These are phyloP conservation scores for Eupithecia dodoneata DNA, from an alignment of 2,888 invertebrate species.

Conservation along the genomic window DNA sequence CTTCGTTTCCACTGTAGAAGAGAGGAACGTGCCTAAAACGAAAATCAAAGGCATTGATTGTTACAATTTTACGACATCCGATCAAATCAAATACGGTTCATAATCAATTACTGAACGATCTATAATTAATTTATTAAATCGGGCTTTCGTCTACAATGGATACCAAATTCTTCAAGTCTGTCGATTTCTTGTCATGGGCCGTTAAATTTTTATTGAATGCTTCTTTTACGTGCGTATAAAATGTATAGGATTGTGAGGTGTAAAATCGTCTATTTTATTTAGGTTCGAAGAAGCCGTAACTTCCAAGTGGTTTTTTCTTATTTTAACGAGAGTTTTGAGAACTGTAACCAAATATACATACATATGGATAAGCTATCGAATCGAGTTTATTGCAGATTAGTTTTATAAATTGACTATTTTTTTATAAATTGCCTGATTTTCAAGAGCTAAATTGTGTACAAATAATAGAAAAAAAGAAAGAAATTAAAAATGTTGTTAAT, in stretches of 20 bases:
- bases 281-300: conserved; percentile 70
- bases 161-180: conserved; percentile 47
- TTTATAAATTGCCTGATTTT: background rate
- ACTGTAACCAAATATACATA: background rate
- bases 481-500: too few relatives aligned
- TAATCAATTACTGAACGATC: conserved; percentile 4
- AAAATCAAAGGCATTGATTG: conserved; percentile 1
- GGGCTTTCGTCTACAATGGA: conserved; percentile 9
- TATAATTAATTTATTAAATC: conserved; percentile 6
- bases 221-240: conserved; percentile 75
- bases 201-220: conserved; percentile 78
- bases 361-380: background rate
- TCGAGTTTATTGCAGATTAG: background rate
- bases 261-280: conserved; percentile 77
- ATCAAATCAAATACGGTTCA: conserved; percentile 3
- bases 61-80: background rate
- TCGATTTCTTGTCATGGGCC: conserved; percentile 61
- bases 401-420: background rate
- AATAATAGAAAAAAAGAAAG: too few relatives aligned
- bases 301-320: conserved; percentile 69
- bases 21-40: background rate
- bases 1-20: background rate
- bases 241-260: conserved; percentile 67
- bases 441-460: too few relatives aligned
- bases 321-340: conserved; percentile 66